These are phyloP conservation scores for Gastrophysa polygoni DNA, from an alignment of 2,888 invertebrate genomes.

Conservation along the genomic window DNA sequence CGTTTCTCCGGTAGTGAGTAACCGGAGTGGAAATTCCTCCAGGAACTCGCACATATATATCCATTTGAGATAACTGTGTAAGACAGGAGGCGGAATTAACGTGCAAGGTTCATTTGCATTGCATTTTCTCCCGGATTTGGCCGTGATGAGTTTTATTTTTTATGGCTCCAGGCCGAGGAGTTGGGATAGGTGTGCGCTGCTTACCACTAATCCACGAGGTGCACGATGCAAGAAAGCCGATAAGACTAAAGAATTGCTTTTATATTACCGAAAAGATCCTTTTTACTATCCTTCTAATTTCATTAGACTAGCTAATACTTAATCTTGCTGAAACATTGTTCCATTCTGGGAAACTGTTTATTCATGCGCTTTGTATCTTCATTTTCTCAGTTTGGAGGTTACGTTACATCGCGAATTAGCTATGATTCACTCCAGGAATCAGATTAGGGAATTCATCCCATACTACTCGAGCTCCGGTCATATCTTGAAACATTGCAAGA, in stretches of 20 bases:
- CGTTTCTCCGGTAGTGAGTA: constrained; percentile 21
- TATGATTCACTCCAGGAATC: neutral
- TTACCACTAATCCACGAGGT: constrained; percentile 37
- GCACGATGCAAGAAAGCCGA: constrained; percentile 29
- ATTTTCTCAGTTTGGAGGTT: constrained; percentile 20
- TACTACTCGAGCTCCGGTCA: neutral
- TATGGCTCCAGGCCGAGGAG: constrained; percentile 32
- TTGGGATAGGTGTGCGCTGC: constrained; percentile 30
- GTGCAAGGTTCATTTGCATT: constrained; percentile 50
- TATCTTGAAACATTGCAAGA: too few relatives aligned
- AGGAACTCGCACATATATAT: constrained; percentile 31
- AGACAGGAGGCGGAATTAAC: constrained; percentile 44
- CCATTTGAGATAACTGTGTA: constrained; percentile 37
- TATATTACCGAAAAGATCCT: constrained; percentile 38
- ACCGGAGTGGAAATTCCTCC: constrained; percentile 25
- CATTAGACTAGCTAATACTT: constrained; percentile 46
- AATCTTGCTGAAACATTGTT: constrained; percentile 40
- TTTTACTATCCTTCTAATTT: constrained; percentile 43
- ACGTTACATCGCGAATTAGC: constrained; percentile 8
- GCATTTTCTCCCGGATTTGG: constrained; percentile 48
- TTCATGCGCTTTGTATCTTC: constrained; percentile 33
- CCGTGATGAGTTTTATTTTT: constrained; percentile 51
- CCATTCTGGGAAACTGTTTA: constrained; percentile 35
- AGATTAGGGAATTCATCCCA: too few relatives aligned
- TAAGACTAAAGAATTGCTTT: constrained; percentile 37